phyloP scores from a whole-genome alignment of 2,888 invertebrate genomes.

The Dione vanillae region DNA sequence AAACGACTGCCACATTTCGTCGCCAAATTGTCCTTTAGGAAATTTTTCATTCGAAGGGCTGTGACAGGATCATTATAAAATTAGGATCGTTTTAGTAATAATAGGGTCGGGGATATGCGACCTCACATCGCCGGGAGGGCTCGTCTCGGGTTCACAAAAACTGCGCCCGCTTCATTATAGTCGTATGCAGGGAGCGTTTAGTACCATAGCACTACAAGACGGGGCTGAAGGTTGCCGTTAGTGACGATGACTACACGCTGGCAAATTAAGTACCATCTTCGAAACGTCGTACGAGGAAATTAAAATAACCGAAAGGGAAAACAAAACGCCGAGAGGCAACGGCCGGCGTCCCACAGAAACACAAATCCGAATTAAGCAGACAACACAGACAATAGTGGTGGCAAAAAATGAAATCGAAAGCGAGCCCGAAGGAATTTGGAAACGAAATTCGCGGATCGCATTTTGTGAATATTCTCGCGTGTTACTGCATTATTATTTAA shows the following conservation, averaged over 20 bases:
- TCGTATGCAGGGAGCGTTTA: constrained; percentile 56
- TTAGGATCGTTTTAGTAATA: constrained; percentile 82
- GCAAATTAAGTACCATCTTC: constrained; percentile 65
- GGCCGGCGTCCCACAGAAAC: constrained; percentile 54
- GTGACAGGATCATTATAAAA: constrained; percentile 83
- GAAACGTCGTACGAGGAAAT: constrained; percentile 41
- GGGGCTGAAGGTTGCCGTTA: constrained; percentile 28
- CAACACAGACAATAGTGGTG: constrained; percentile 80
- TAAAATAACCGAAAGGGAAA: constrained; percentile 47
- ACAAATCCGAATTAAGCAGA: constrained; percentile 70
- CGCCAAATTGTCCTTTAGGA: constrained; percentile 78
- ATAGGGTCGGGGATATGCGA: constrained; percentile 74
- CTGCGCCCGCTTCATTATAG: constrained; percentile 78
- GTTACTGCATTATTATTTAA: constrained; percentile 84
- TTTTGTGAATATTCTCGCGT: constrained; percentile 83
- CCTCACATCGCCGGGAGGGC: constrained; percentile 73
- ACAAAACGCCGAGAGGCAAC: constrained; percentile 57
- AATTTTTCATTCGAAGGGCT: constrained; percentile 71
- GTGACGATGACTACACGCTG: constrained; percentile 49
- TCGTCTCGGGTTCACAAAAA: constrained; percentile 73
- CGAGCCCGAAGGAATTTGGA: constrained; percentile 73
- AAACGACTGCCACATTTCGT: constrained; percentile 75
- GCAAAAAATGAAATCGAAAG: constrained; percentile 69
- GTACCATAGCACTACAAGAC: constrained; percentile 52
- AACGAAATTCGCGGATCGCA: constrained; percentile 82